A percentile compares a stretch with the other conserved stretches of the same genome.
phyloP scores from a whole-genome alignment of 1,140 invertebrate species.

The Pseudobourletiella spinata region DNA sequence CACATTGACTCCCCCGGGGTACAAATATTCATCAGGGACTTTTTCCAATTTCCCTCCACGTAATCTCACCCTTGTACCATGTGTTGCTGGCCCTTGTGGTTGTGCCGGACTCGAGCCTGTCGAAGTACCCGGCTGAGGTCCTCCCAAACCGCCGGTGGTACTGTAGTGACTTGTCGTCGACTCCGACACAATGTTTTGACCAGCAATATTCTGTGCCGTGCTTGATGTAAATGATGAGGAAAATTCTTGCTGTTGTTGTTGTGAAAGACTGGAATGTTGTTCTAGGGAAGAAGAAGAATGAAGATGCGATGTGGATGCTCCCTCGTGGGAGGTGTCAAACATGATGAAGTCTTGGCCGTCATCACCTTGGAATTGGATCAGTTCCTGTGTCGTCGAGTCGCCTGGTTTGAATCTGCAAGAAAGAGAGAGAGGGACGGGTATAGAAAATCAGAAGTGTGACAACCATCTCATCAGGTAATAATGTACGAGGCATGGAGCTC shows the following conservation, averaged over 20 bases:
- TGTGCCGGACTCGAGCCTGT: background rate
- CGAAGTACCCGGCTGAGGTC: background rate
- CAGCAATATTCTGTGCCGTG: background rate
- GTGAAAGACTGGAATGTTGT: background rate
- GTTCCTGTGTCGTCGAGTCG: conserved; percentile 1
- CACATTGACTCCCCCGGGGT: conserved; percentile 13
- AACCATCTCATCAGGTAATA: too few species aligned
- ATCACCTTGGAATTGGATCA: background rate
- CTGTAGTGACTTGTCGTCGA: conserved; percentile 1
- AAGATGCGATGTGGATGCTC: background rate
- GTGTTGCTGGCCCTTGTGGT: background rate
- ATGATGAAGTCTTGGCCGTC: background rate
- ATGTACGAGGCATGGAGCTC: too few species aligned
- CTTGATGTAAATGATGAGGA: background rate
- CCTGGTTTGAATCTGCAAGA: conserved; percentile 19
- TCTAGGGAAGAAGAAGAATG: background rate
- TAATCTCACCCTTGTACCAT: conserved; percentile 7
- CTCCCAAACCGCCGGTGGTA: background rate
- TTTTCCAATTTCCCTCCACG: conserved; percentile 29
- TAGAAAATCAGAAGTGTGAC: background rate
- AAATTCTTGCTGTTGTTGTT: background rate
- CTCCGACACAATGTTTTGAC: conserved; percentile 1
- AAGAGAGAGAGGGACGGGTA: too few species aligned
- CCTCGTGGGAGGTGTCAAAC: conserved; percentile 6
- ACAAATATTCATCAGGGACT: conserved; percentile 28